Conservation (phyloP, 2,797 vertebrate species). For the Pelochelys cantorii region DNA sequence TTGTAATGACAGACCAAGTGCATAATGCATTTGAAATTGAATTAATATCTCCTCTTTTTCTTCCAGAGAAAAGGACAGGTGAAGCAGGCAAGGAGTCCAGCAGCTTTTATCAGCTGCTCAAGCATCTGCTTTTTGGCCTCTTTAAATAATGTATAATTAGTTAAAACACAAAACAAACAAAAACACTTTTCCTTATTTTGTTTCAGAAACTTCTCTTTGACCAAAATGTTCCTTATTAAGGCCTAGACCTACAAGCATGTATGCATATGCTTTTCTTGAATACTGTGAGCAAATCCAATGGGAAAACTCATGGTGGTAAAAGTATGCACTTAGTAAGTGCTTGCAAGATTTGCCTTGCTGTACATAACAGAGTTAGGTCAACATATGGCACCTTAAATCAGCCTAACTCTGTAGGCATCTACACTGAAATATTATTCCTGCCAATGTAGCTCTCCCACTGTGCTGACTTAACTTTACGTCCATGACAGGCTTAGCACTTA, state of each 20-base stretch:
- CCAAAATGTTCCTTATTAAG: fast-evolving
- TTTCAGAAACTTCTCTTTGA: neutral
- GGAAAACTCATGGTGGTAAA: neutral
- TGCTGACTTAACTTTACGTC: neutral
- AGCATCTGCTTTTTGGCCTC: neutral
- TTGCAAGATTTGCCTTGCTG: neutral
- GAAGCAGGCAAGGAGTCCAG: neutral
- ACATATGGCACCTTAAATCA: neutral
- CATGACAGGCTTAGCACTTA: neutral
- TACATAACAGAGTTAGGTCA: neutral
- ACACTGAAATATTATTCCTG: neutral
- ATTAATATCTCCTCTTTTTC: slow-evolving; percentile 19
- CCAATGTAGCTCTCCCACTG: neutral
- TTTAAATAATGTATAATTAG: slow-evolving; percentile 32
- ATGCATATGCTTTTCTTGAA: neutral
- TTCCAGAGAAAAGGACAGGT: neutral
- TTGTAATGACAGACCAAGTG: neutral
- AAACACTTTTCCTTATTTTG: neutral
- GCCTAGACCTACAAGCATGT: neutral
- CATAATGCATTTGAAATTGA: neutral
- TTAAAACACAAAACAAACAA: neutral
- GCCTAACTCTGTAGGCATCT: neutral
- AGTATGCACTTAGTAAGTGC: too few relatives aligned
- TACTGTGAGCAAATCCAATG: neutral
- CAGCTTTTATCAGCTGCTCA: slow-evolving; percentile 21